phyloP scores from a whole-genome alignment of 2,797 vertebrate genomes.

The Poecile montanus region DNA sequence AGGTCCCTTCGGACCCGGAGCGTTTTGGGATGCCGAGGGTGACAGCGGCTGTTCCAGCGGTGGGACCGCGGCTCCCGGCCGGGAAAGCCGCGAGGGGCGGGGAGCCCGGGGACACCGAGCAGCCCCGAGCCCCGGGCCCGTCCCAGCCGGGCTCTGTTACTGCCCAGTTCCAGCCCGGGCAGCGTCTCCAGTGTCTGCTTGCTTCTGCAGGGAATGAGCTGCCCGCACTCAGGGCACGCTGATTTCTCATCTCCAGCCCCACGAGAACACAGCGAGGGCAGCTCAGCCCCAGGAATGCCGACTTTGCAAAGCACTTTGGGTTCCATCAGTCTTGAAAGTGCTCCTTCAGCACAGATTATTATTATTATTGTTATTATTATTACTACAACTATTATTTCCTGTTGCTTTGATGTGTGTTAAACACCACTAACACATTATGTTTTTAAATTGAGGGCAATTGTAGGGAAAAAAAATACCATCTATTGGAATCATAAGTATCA shows the following conservation, averaged over 20 bases:
- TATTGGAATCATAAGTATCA: background rate
- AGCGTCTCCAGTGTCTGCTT: background rate
- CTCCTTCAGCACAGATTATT: background rate
- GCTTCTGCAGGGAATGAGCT: accelerated
- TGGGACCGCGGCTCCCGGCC: background rate
- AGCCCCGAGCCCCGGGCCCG: background rate
- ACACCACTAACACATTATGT: accelerated
- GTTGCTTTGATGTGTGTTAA: background rate
- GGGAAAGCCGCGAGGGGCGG: no score
- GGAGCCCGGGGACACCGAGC: no score
- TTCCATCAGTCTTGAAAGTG: background rate
- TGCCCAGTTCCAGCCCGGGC: background rate
- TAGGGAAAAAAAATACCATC: background rate
- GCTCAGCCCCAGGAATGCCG: no score
- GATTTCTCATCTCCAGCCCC: background rate
- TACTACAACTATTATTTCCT: background rate
- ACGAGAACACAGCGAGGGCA: accelerated
- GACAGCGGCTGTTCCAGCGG: background rate
- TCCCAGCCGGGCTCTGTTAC: background rate
- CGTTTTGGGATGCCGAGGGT: accelerated
- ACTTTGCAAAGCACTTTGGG: background rate
- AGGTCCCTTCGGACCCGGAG: background rate
- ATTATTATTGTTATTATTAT: background rate
- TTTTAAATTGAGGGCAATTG: background rate
- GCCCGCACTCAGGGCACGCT: accelerated